A percentile compares a stretch with the other conserved stretches of the same genome.
Evolutionary conservation across 2,888 invertebrate species (phyloP).

Genomic region (Macrophya alboannulata): DNA sequence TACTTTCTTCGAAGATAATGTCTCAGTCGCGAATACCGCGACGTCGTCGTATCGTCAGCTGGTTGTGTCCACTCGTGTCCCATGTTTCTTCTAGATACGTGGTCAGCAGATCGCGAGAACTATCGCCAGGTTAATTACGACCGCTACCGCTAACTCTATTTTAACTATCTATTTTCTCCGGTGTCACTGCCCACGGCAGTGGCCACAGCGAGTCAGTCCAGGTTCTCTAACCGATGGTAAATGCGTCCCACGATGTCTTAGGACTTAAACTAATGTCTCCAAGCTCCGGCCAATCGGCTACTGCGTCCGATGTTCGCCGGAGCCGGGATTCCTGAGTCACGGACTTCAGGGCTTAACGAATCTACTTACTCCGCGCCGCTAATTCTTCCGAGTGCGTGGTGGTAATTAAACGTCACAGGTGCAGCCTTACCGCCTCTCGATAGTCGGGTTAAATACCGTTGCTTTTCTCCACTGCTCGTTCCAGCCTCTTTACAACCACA

Average conservation of each 20-base stretch:
- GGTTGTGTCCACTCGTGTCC: not conserved
- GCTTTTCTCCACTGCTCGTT: constrained; percentile 73
- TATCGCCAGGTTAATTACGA: constrained; percentile 52
- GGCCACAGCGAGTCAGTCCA: constrained; percentile 63
- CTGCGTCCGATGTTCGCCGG: constrained; percentile 73
- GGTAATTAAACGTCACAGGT: constrained; percentile 80
- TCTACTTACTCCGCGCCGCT: constrained; percentile 68
- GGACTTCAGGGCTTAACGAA: constrained; percentile 71
- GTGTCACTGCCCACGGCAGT: constrained; percentile 48
- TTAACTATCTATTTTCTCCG: constrained; percentile 53
- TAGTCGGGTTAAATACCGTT: constrained; percentile 77
- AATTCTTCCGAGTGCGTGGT: constrained; percentile 64
- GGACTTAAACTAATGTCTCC: constrained; percentile 78
- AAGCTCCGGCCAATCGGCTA: constrained; percentile 64
- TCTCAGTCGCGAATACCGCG: not conserved
- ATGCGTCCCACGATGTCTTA: constrained; percentile 76
- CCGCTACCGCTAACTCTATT: constrained; percentile 51
- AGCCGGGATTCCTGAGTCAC: constrained; percentile 71
- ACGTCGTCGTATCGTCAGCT: not conserved
- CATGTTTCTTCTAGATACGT: constrained; percentile 5
- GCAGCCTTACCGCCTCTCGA: constrained; percentile 71
- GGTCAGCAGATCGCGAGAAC: constrained; percentile 44
- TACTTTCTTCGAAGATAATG: not conserved
- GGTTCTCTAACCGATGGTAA: constrained; percentile 77
- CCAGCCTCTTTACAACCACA: constrained; percentile 50